Evolutionary conservation across 1,140 invertebrate species (phyloP).

Genomic region (Drosophila mojavensis): DNA sequence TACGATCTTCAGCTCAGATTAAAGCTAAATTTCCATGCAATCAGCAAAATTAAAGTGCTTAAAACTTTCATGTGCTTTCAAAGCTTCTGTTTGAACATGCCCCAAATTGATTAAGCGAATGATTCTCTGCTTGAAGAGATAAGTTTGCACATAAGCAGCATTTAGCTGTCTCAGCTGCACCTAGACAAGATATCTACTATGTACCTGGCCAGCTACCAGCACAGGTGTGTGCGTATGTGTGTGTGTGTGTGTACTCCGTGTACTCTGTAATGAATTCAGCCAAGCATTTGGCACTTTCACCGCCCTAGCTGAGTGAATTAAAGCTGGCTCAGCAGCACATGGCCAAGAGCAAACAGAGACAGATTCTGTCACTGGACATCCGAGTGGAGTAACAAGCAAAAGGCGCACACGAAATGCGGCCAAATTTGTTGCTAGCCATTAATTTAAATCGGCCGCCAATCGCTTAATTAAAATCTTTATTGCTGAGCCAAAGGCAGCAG

Average conservation of each 20-base stretch:
- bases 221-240: neutral
- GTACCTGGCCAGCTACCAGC: neutral
- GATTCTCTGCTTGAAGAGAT: neutral
- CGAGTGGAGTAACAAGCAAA: conserved; percentile 47
- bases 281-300: conserved; percentile 41
- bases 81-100: neutral
- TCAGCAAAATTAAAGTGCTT: neutral
- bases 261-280: neutral
- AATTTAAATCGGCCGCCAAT: conserved; percentile 59
- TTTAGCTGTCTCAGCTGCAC: conserved; percentile 2
- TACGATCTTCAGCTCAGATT: neutral
- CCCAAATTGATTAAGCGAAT: neutral
- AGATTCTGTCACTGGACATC: conserved; percentile 33
- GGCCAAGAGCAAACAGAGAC: conserved; percentile 11
- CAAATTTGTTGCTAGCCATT: conserved; percentile 45
- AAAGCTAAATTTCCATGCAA: neutral
- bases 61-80: neutral
- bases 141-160: too few species aligned
- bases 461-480: conserved; percentile 80
- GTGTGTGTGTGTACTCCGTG: neutral
- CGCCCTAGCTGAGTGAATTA: conserved; percentile 26
- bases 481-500: conserved; percentile 37
- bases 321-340: neutral
- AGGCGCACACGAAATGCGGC: conserved; percentile 33
- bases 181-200: neutral